Conservation (phyloP, 2,888 invertebrate genomes). For the Synanthedon formicaeformis region DNA sequence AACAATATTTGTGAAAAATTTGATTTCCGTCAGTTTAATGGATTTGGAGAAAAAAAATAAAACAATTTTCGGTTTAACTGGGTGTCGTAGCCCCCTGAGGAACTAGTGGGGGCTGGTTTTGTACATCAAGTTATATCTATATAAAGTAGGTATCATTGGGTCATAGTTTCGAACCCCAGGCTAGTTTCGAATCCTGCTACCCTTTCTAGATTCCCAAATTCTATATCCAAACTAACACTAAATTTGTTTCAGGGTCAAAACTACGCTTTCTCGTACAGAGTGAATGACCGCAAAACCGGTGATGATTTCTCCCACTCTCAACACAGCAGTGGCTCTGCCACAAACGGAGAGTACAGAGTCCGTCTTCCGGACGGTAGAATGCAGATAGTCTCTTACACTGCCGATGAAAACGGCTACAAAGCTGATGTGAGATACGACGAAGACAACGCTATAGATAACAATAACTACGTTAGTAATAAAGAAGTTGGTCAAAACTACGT, state of each 20-base stretch:
- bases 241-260: slow-evolving; percentile 44
- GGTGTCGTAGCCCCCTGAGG: too few relatives aligned
- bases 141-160: too few relatives aligned
- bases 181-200: too few relatives aligned
- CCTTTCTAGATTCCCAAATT: too few relatives aligned
- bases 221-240: too few relatives aligned
- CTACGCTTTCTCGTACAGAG: slow-evolving; percentile 76
- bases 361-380: slow-evolving; percentile 75
- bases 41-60: too few relatives aligned
- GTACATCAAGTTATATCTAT: too few relatives aligned
- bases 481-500: slow-evolving; percentile 7
- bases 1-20: too few relatives aligned
- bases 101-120: too few relatives aligned
- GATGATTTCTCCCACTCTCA: slow-evolving; percentile 78
- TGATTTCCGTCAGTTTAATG: too few relatives aligned
- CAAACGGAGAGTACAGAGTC: slow-evolving; percentile 77
- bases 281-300: slow-evolving; percentile 72
- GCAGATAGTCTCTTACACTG: slow-evolving; percentile 76
- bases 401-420: slow-evolving; percentile 76
- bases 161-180: too few relatives aligned
- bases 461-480: slow-evolving; percentile 6
- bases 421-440: slow-evolving; percentile 74
- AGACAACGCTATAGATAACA: slow-evolving; percentile 20
- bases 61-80: too few relatives aligned
- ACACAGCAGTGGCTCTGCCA: slow-evolving; percentile 71